Base-by-base conservation (phyloP, 2,888 invertebrate species). In the Bhutanitis thaidina region DNA sequence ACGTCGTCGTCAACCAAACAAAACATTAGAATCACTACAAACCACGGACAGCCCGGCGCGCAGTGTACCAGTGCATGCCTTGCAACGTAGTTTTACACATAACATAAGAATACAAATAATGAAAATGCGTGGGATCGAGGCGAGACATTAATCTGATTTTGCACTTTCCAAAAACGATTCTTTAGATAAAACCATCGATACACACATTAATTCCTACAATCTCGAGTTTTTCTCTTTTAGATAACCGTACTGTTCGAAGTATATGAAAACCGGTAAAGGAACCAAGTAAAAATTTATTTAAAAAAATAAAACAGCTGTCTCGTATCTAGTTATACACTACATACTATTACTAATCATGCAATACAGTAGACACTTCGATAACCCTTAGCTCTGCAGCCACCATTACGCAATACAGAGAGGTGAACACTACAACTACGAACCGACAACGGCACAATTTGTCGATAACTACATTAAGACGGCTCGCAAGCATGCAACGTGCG, bases 401-500 rank as follows among this genome's bases (percentile, higher is more conserved):
- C 32, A 10, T 32, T 25, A 34, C 12, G 10, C 13, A 38, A 44
- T 29, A 46, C 14, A 14, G 20, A 39, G 61, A 50, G n/a, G 29
- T 30, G 10, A 32, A 39, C 25, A 48, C 47, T 48, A 67, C 69
- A 71, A 72, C 64, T 62, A 68, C 73, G 71, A 58, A 62, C 69
- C 67, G 69, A 66, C 60, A 64, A 62, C 64, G 64, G 62, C 62
- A 65, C 60, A 62, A 65, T 69, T 59, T 61, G 60, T 60, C 61
- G 58, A 63, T 61, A 58, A 65, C 57, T 59, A 61, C 57, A 63
- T 54, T 44, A 53, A 59, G 59, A 66, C 66, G 59, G 58, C 67
- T 65, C 71, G 72, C 60, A 71, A 74, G 74, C 77, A 71, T 69
- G 69, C 74, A 69, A 66, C 67, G 72, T 71, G 70, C 67, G 54